Conservation (phyloP, 2,113 vertebrate species). For the Heterochromis multidens region DNA sequence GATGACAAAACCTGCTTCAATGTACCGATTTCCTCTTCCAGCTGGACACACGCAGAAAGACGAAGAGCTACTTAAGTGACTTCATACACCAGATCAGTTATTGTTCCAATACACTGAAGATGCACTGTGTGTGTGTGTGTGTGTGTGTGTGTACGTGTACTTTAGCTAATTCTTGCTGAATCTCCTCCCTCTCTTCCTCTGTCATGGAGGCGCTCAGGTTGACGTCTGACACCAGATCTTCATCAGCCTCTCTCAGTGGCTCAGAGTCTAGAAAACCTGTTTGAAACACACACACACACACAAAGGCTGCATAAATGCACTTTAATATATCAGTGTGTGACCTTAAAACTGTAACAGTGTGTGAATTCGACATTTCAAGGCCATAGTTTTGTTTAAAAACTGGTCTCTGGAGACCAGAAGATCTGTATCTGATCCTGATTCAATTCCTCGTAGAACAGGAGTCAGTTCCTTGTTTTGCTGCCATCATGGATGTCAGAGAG, state of each 20-base stretch:
- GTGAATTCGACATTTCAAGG: not conserved
- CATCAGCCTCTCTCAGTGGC: conserved; percentile 82
- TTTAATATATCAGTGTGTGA: not conserved
- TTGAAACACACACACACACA: not conserved
- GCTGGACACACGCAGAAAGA: conserved; percentile 51
- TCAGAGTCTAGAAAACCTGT: conserved; percentile 88
- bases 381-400: not conserved
- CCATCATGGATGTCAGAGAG: rapidly evolving
- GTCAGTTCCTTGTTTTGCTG: not conserved
- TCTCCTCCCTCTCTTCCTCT: conserved; percentile 91
- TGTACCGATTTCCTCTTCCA: conserved; percentile 95
- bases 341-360: not conserved
- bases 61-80: not conserved
- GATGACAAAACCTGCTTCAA: conserved; percentile 89
- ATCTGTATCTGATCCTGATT: not conserved
- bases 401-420: not conserved
- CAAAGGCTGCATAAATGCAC: not conserved
- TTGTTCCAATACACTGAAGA: not conserved
- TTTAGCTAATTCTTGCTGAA: conserved; percentile 85
- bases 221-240: conserved; percentile 81
- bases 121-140: not conserved
- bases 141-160: conserved; percentile 57
- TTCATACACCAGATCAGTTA: not conserved
- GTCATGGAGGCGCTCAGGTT: conserved; percentile 82
- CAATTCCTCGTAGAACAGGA: not conserved